These are phyloP conservation scores for Lagria hirta DNA, from an alignment of 2,888 invertebrate genomes.

Conservation along the genomic window DNA sequence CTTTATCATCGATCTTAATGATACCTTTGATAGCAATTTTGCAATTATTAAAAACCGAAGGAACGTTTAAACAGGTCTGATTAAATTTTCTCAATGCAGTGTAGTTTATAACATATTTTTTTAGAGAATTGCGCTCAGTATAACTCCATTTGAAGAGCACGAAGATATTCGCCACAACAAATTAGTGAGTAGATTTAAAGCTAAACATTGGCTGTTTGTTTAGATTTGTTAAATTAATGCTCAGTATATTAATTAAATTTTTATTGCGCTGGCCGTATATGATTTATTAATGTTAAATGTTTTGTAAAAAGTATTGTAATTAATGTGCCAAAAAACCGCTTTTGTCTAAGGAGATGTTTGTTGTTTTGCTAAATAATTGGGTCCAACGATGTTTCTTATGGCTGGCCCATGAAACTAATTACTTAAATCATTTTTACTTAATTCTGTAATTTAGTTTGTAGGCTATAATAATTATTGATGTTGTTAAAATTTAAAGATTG, in stretches of 20 bases:
- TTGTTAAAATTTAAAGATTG: too few relatives aligned
- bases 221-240: constrained; percentile 49
- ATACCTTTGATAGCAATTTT: constrained; percentile 69
- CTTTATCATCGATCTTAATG: constrained; percentile 73
- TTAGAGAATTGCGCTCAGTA: constrained; percentile 66
- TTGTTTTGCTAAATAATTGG: too few relatives aligned
- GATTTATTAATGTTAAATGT: constrained; percentile 25
- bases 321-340: constrained; percentile 17
- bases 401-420: constrained; percentile 22
- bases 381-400: constrained; percentile 28
- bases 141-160: constrained; percentile 68
- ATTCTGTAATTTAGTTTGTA: too few relatives aligned
- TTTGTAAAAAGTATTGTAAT: constrained; percentile 17
- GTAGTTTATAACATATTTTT: constrained; percentile 9
- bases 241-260: constrained; percentile 11
- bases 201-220: constrained; percentile 69
- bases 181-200: constrained; percentile 63
- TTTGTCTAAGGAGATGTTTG: too few relatives aligned
- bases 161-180: constrained; percentile 64
- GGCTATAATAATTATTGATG: too few relatives aligned
- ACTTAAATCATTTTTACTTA: constrained; percentile 3
- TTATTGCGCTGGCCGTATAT: constrained; percentile 29
- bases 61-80: constrained; percentile 61
- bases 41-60: constrained; percentile 65
- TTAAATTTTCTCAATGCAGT: background rate